Conservation (phyloP, 2,797 vertebrate species). For the Phoebastria nigripes region DNA sequence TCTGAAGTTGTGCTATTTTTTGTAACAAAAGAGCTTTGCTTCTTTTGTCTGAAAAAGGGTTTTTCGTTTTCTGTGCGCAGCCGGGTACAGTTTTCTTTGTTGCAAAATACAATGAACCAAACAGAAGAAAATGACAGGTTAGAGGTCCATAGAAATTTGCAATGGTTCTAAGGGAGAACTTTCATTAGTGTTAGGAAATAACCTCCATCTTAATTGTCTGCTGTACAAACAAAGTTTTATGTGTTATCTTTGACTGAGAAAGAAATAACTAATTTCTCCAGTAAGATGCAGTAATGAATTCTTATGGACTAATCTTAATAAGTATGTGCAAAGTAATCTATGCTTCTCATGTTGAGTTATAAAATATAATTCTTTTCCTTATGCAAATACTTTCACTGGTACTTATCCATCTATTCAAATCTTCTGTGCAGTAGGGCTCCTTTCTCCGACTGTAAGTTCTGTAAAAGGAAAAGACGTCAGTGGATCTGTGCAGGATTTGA, state of each 20-base stretch:
- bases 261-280: conserved; percentile 66
- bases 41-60: conserved; percentile 55
- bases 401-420: conserved; percentile 58
- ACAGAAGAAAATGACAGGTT: conserved; percentile 61
- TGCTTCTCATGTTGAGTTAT: conserved; percentile 57
- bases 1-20: conserved; percentile 57
- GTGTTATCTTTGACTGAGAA: conserved; percentile 49
- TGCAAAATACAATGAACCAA: conserved; percentile 56
- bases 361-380: conserved; percentile 57
- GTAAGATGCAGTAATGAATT: conserved; percentile 62
- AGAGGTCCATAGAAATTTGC: conserved; percentile 55
- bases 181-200: conserved; percentile 66
- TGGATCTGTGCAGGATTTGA: background rate
- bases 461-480: conserved; percentile 2
- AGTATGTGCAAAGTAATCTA: conserved; percentile 45
- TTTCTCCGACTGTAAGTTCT: conserved; percentile 10
- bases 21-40: conserved; percentile 64
- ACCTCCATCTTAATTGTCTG: conserved; percentile 64
- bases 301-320: conserved; percentile 56
- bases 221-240: conserved; percentile 57
- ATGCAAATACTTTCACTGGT: conserved; percentile 48
- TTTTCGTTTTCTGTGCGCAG: conserved; percentile 39
- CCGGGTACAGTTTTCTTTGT: conserved; percentile 28
- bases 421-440: conserved; percentile 27
- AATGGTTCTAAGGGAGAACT: conserved; percentile 52